Evolutionary conservation across 2,113 vertebrate species (phyloP).

Genomic region (Urocynchramus pylzowi): DNA sequence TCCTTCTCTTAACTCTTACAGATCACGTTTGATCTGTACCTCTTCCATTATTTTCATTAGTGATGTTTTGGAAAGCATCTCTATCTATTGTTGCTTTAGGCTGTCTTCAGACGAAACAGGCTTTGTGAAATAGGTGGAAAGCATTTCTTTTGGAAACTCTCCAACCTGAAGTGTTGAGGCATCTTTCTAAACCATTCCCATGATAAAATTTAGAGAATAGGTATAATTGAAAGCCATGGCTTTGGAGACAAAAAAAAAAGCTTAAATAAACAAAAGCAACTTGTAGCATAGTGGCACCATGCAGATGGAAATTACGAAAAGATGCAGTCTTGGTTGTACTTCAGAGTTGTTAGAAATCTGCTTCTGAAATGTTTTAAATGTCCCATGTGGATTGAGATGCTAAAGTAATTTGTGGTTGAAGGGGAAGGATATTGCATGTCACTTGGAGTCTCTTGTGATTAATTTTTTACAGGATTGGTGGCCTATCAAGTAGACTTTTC

Average conservation of each 20-base stretch:
- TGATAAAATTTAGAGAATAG: background rate
- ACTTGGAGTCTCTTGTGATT: background rate
- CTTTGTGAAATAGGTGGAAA: background rate
- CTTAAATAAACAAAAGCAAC: background rate
- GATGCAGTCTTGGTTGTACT: background rate
- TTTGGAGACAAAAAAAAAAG: background rate
- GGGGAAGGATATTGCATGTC: background rate
- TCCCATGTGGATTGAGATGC: background rate
- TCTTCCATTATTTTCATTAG: background rate
- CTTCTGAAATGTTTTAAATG: background rate
- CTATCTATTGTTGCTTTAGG: background rate
- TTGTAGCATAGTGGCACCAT: background rate
- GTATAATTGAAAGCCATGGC: background rate
- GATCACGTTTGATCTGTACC: background rate
- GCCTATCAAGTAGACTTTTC: background rate
- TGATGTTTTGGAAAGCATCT: background rate
- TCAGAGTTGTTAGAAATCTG: background rate
- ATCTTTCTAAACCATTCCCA: background rate
- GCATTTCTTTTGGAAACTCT: background rate
- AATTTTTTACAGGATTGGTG: background rate
- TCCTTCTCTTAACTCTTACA: background rate
- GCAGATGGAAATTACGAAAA: background rate
- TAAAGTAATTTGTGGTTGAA: background rate
- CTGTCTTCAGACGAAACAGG: background rate
- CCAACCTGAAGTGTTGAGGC: background rate